phyloP scores from a whole-genome alignment of 2,113 vertebrate genomes.

The Nothocercus nigrocapillus region DNA sequence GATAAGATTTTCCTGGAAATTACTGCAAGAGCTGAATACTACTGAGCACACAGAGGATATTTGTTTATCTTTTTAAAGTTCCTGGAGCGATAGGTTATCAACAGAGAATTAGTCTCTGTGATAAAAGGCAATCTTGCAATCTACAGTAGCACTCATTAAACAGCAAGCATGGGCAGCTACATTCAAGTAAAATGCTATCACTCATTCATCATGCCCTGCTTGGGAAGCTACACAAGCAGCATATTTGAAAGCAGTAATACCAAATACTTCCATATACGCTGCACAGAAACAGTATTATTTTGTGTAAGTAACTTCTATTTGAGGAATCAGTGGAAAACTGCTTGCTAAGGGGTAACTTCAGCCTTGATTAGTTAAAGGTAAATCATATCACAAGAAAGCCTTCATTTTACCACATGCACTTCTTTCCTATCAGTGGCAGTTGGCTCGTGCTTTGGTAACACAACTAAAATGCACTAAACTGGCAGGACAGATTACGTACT shows the following conservation, averaged over 20 bases:
- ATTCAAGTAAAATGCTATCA: neutral
- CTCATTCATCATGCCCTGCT: neutral
- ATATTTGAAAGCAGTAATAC: neutral
- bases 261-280: neutral
- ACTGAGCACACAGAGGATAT: neutral
- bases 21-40: neutral
- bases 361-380: neutral
- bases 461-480: accelerated
- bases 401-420: neutral
- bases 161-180: neutral
- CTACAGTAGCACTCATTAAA: neutral
- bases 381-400: neutral
- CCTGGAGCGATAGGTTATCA: neutral
- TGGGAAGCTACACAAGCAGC: neutral
- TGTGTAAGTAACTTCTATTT: neutral
- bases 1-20: neutral
- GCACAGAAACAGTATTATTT: neutral
- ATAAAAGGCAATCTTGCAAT: neutral
- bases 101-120: neutral
- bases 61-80: neutral
- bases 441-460: neutral
- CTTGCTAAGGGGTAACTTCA: neutral
- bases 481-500: conserved; percentile 62
- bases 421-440: neutral
- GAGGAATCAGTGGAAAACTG: neutral